These are phyloP conservation scores for Lasioglossum villosulum DNA, from an alignment of 2,888 invertebrate genomes.

Conservation along the genomic window DNA sequence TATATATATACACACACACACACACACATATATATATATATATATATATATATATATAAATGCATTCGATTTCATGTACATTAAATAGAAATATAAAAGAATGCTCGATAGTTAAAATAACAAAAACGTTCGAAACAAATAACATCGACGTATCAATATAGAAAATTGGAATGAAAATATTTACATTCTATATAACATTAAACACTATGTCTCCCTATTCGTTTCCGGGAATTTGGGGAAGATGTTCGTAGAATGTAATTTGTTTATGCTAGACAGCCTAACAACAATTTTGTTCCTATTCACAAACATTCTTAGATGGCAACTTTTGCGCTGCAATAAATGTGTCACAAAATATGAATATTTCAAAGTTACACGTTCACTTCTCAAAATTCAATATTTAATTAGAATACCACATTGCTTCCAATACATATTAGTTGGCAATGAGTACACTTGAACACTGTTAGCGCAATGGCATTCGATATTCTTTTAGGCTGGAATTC, in stretches of 20 bases:
- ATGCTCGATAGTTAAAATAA: neutral
- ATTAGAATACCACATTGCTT: slow-evolving; percentile 13
- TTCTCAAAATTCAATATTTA: slow-evolving; percentile 28
- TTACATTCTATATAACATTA: slow-evolving; percentile 18
- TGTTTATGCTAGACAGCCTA: slow-evolving; percentile 8
- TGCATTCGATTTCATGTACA: slow-evolving; percentile 23
- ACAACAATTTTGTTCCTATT: slow-evolving; percentile 12
- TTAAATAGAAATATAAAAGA: slow-evolving; percentile 32
- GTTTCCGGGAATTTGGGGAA: slow-evolving; percentile 18
- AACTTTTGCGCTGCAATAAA: slow-evolving; percentile 18
- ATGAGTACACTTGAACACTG: slow-evolving; percentile 35
- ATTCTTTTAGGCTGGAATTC: slow-evolving; percentile 12
- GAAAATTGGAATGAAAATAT: slow-evolving; percentile 43
- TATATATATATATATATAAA: neutral
- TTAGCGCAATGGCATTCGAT: neutral
- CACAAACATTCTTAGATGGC: slow-evolving; percentile 13
- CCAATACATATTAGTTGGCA: slow-evolving; percentile 19
- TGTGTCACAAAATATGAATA: slow-evolving; percentile 31
- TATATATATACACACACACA: too few species aligned
- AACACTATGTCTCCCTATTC: slow-evolving; percentile 7
- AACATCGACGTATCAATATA: slow-evolving; percentile 15
- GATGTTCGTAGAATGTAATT: slow-evolving; percentile 25
- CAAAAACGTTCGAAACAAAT: slow-evolving; percentile 2
- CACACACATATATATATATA: too few species aligned
- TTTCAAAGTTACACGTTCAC: slow-evolving; percentile 17